Conservation (phyloP, 2,113 vertebrate genomes). For the Brienomyrus longianalis region DNA sequence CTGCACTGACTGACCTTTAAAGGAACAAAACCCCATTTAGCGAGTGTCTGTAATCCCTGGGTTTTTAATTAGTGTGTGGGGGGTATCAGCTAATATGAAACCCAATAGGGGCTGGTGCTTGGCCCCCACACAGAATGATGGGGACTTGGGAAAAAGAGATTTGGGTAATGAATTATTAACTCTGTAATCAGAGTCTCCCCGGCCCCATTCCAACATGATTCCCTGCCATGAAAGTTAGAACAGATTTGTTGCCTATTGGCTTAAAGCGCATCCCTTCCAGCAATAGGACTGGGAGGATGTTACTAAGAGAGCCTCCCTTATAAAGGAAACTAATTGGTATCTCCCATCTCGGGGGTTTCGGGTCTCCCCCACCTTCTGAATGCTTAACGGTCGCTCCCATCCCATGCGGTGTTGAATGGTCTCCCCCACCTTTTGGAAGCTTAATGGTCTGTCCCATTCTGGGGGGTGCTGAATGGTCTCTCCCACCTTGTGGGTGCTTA, state of each 20-base stretch:
- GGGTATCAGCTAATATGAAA: slow-evolving; percentile 26
- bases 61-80: slow-evolving; percentile 45
- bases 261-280: not conserved
- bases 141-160: slow-evolving; percentile 47
- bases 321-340: not conserved
- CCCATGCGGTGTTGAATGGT: not conserved
- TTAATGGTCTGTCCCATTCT: slow-evolving; percentile 82
- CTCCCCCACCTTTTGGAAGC: too few species aligned
- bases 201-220: not conserved
- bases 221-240: not conserved
- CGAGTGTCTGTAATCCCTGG: slow-evolving; percentile 44
- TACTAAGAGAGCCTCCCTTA: not conserved
- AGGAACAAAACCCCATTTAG: slow-evolving; percentile 35
- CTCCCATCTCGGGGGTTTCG: not conserved
- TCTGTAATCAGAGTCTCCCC: slow-evolving; percentile 34
- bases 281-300: not conserved
- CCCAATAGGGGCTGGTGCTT: slow-evolving; percentile 21
- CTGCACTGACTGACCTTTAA: slow-evolving; percentile 30
- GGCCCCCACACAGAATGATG: not conserved
- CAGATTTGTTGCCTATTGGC: not conserved
- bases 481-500: not conserved
- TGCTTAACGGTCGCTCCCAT: not conserved
- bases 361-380: not conserved
- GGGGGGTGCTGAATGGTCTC: not conserved
- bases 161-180: slow-evolving; percentile 60